These are phyloP conservation scores for Muscicapa striata DNA, from an alignment of 2,797 vertebrate species.

Conservation along the genomic window DNA sequence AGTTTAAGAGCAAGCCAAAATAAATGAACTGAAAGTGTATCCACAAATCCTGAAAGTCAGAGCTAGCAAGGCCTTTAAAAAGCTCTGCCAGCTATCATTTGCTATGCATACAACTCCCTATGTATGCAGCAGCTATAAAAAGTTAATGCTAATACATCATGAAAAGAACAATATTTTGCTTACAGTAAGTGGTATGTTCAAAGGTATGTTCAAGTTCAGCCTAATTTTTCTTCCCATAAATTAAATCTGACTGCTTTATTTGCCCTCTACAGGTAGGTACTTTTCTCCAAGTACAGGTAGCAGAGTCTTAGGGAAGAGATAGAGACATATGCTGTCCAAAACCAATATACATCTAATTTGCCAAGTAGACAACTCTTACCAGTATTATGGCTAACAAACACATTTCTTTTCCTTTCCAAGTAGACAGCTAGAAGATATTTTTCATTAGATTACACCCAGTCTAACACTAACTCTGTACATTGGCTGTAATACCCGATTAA, in stretches of 20 bases:
- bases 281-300: not conserved
- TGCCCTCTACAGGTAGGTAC: not conserved
- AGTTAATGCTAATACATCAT: not conserved
- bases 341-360: not conserved
- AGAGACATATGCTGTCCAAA: not conserved
- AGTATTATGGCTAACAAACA: not conserved
- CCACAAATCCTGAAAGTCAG: constrained; percentile 18
- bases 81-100: not conserved
- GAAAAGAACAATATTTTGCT: not conserved
- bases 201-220: not conserved
- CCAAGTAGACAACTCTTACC: not conserved
- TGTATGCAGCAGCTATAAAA: not conserved
- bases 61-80: not conserved
- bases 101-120: not conserved
- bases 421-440: not conserved
- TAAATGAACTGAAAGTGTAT: not conserved
- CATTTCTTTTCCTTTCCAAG: not conserved
- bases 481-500: not conserved
- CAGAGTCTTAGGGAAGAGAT: not conserved
- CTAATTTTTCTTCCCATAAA: not conserved
- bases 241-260: not conserved
- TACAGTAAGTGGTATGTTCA: not conserved
- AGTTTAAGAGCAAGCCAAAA: not conserved
- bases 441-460: not conserved
- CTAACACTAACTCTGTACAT: not conserved